phyloP scores from a whole-genome alignment of 2,888 invertebrate genomes.

The Erebia palarica region DNA sequence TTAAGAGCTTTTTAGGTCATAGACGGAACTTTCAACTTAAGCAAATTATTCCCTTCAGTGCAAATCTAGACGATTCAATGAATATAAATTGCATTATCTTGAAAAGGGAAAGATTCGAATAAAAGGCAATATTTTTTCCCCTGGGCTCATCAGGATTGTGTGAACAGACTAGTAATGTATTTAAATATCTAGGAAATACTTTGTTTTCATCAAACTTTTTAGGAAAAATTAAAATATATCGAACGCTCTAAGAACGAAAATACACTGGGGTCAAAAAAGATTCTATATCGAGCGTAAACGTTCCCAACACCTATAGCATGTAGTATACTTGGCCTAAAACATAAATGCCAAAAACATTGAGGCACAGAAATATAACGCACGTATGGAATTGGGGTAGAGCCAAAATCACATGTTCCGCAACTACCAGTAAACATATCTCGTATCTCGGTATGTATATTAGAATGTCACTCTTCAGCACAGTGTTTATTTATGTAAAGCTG shows the following conservation, averaged over 20 bases:
- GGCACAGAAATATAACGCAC: conserved; percentile 15
- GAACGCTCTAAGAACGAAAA: too few relatives aligned
- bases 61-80: conserved; percentile 38
- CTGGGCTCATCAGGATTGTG: conserved; percentile 26
- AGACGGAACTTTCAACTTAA: conserved; percentile 27
- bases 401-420: conserved; percentile 25
- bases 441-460: conserved; percentile 17
- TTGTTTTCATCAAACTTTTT: not conserved
- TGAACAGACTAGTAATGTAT: conserved; percentile 18
- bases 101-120: conserved; percentile 29
- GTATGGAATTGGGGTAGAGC: conserved; percentile 21
- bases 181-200: conserved; percentile 1
- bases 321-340: conserved; percentile 9
- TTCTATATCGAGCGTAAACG: not conserved
- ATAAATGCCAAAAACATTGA: conserved; percentile 20
- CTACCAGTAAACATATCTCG: conserved; percentile 18
- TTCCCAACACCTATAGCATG: not conserved
- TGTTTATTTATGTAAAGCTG: not conserved
- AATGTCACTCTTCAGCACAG: not conserved
- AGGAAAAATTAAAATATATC: too few relatives aligned
- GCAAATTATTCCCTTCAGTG: conserved; percentile 35
- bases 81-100: conserved; percentile 38
- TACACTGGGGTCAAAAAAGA: too few relatives aligned
- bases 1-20: not conserved
- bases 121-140: conserved; percentile 36